Conservation (phyloP, 2,113 vertebrate genomes). For the Nipponia nippon region DNA sequence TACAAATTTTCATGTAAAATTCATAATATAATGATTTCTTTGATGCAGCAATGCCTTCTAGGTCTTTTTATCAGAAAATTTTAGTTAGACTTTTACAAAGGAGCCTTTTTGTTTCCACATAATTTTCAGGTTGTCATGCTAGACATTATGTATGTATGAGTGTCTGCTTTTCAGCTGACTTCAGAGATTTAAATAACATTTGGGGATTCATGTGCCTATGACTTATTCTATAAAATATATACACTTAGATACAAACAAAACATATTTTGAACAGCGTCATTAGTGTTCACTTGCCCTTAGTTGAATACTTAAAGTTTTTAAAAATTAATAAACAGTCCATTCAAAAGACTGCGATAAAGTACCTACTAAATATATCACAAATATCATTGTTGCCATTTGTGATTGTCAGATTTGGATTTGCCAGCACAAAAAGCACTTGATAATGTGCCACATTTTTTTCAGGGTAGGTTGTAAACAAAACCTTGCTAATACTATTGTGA, state of each 20-base stretch:
- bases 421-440: neutral
- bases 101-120: slow-evolving; percentile 39
- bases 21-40: slow-evolving; percentile 58
- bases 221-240: slow-evolving; percentile 55
- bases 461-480: slow-evolving; percentile 23
- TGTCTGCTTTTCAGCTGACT: slow-evolving; percentile 68
- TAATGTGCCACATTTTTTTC: slow-evolving; percentile 2
- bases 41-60: slow-evolving; percentile 22
- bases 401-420: slow-evolving; percentile 10
- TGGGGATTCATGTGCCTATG: slow-evolving; percentile 39
- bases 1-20: slow-evolving; percentile 66
- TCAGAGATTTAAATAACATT: slow-evolving; percentile 68
- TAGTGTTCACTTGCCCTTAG: slow-evolving; percentile 33
- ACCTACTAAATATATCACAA: neutral
- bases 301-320: slow-evolving; percentile 19
- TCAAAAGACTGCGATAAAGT: slow-evolving; percentile 2
- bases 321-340: slow-evolving; percentile 48
- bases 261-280: neutral
- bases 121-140: slow-evolving; percentile 59
- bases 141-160: slow-evolving; percentile 48
- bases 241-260: slow-evolving; percentile 30
- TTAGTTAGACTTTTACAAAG: slow-evolving; percentile 50
- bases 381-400: neutral
- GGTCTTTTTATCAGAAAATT: slow-evolving; percentile 53
- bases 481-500: slow-evolving; percentile 48